Evolutionary conservation across 2,888 invertebrate species (phyloP), one percentile per base, ranked within the genome.

Genomic region (Eupithecia pulchellata): DNA sequence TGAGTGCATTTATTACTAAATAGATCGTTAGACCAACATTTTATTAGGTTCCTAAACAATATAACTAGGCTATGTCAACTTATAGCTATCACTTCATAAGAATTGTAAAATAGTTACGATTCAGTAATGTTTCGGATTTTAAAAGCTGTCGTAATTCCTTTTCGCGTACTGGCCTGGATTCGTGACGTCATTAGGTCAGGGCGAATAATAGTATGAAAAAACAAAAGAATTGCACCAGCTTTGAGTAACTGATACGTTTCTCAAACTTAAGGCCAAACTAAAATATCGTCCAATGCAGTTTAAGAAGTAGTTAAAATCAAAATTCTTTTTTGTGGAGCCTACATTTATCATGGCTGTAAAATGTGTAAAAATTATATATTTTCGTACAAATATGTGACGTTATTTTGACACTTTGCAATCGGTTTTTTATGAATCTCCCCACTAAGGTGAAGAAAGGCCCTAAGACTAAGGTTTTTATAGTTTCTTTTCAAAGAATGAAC

Each of bases 1-100:
- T 91, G 90, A 90, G 91, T 91, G 92, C 90, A 86, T 86, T 83
- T 85, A 81, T 80, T 82, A 82, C 86, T 86, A 61, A 86, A 81
- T 84, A 83, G 67, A 71, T 73, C 29, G 69, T 74, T 71, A 74
- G 36, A 42, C 6, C 61, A 70, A 72, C 29, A 57, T 69, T 63
- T 60, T 63, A 47, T 42, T 42, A n/a, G 39, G 64, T 2, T 66
- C 11, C 25, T 52, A 20, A 71, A 71, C 60, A 57, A 62, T 13
- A 62, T 39, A n/a, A 57, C 65, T 42, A 62, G 47, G 34, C 29
- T 29, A 52, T 39, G 20, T 25, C 13, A 52, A 20, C 36, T 36
- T 68, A 72, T 14, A 8, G 34, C 61, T 66, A 63, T 17, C 57
- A 67, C 62, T 65, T 65, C 36, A 42, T 20, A 20, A 55, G 13